Evolutionary conservation across 2,113 vertebrate species (phyloP), one percentile per base, ranked within the genome.

Genomic region (Sphaerodactylus townsendi): DNA sequence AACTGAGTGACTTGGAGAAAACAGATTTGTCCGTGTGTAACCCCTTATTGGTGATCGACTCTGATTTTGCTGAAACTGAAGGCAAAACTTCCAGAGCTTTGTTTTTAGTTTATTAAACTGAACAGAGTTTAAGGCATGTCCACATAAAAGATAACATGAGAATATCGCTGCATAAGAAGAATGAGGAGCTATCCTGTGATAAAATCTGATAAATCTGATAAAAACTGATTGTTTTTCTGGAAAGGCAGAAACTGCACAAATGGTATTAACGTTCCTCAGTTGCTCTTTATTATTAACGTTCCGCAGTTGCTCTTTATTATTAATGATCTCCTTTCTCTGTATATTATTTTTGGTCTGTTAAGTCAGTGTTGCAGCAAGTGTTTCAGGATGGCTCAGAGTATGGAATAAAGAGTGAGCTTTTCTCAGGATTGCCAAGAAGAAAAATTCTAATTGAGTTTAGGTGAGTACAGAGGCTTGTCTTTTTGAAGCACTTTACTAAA

Each of bases 401-500:
- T 68, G 98, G 97, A 71, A 86, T 98, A 81, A 96, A 95, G 85
- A 99, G 98, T 94, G 97, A 98, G 66, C 96, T 99, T 91, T 96
- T 99, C 68, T 95, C 92, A 39, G 48, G 15, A 56, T 88, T 96
- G 21, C 92, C 94, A 4, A 96, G 84, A 86, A 94, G 96, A 86
- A 96, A 95, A 59, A 92, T 97, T 1, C 89, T 99, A 83, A 94
- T 99, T 82, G 99, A 99, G 88, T 99, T 97, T 89, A 99, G 99
- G 99, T 99, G 41, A 93, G 93, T 30, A 0, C 2, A 0, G 23
- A 1, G n/a, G 76, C n/a, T n/a, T 53, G 23, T 6, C 81, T 59
- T 85, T 68, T 84, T 77, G 79, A 76, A 46, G 44, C 35, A 66
- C 21, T 25, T 73, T 73, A 23, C 59, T 39, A 78, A 77, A 75